Conservation (phyloP, 2,888 invertebrate genomes). For the Caenorhabditis parvicauda region DNA sequence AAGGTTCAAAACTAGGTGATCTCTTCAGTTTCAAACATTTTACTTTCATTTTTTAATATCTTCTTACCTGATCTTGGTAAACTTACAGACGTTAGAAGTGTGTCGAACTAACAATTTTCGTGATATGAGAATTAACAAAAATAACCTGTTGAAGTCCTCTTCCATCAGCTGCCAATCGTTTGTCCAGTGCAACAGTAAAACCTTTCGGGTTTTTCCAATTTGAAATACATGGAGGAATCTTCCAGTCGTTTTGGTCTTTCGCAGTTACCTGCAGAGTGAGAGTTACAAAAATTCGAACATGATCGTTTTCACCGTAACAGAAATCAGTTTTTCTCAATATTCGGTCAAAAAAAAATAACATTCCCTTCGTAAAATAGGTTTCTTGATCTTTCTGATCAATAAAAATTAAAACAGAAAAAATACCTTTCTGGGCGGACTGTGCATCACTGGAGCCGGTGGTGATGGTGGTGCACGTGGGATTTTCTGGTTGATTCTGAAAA, state of each 20-base stretch:
- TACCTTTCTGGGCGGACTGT: constrained; percentile 91
- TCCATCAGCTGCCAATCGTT: constrained; percentile 95
- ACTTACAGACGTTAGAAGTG: background rate
- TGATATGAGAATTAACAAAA: background rate
- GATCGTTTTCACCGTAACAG: too few relatives aligned
- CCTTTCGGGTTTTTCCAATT: constrained; percentile 99
- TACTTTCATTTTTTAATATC: too few relatives aligned
- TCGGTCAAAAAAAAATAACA: background rate
- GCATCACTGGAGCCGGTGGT: constrained; percentile 96
- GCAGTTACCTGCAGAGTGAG: constrained; percentile 76
- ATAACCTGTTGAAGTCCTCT: constrained; percentile 78
- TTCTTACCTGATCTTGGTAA: background rate
- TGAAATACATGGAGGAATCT: constrained; percentile 95
- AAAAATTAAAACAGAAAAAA: background rate
- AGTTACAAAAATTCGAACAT: too few relatives aligned
- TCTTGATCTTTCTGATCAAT: background rate
- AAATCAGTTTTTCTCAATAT: constrained; percentile 1
- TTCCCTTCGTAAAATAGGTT: background rate
- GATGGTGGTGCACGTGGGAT: constrained; percentile 97
- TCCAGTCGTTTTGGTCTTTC: constrained; percentile 99
- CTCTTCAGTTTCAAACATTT: too few relatives aligned
- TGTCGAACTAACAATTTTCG: too few relatives aligned
- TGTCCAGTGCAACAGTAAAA: constrained; percentile 95
- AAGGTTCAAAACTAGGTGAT: too few relatives aligned
- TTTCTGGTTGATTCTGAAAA: constrained; percentile 87